phyloP scores from a whole-genome alignment of 30 jellyfish, hydroid and myxozoan genomes.

The Hydra vulgaris region DNA sequence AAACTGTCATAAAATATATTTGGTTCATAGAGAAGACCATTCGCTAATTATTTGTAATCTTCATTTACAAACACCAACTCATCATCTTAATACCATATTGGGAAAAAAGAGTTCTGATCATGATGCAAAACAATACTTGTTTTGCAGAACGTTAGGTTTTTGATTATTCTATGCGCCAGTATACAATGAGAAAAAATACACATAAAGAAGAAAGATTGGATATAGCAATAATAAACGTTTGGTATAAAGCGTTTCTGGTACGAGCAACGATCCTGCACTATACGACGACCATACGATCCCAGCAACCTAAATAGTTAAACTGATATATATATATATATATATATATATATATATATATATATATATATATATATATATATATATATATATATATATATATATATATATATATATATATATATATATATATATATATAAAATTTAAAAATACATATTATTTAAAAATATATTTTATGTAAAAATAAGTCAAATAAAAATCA shows the following conservation, averaged over 20 bases:
- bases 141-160: not conserved
- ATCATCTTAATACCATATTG: not conserved
- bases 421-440: too few species aligned
- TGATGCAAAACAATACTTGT: not conserved
- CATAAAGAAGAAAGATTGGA: constrained; percentile 69
- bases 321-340: too few species aligned
- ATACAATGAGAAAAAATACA: constrained; percentile 78
- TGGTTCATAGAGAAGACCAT: too few species aligned
- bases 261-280: constrained; percentile 92
- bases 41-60: too few species aligned
- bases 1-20: too few species aligned
- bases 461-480: too few species aligned
- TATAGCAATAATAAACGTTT: constrained; percentile 57
- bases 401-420: too few species aligned
- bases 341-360: too few species aligned
- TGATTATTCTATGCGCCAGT: constrained; percentile 52
- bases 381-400: too few species aligned
- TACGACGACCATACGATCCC: constrained; percentile 93
- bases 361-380: too few species aligned
- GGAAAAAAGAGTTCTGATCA: not conserved
- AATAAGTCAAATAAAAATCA: too few species aligned
- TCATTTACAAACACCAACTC: not conserved
- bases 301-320: constrained; percentile 31
- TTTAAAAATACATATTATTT: too few species aligned
- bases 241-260: constrained; percentile 54